phyloP scores from a whole-genome alignment of 2,888 invertebrate genomes.

The Tridacna gigas region DNA sequence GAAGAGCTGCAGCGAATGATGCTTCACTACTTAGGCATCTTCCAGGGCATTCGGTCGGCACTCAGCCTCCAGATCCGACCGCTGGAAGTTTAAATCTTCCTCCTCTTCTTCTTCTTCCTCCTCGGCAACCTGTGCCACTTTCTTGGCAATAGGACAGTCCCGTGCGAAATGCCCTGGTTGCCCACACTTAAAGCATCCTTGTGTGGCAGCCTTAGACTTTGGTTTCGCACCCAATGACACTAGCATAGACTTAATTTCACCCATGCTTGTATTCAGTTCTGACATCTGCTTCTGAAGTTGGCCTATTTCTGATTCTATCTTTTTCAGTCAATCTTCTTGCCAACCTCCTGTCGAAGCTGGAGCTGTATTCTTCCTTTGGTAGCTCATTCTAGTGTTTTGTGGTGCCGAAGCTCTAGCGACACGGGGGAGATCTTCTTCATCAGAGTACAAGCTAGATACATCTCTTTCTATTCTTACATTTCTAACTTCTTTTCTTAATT shows the following conservation, averaged over 20 bases:
- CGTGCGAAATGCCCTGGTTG: not conserved
- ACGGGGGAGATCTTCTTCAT: not conserved
- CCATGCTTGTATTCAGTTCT: too few relatives aligned
- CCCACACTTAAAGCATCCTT: not conserved
- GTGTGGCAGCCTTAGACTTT: not conserved
- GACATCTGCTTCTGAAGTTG: too few relatives aligned
- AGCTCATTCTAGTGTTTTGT: not conserved
- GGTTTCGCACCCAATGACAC: not conserved
- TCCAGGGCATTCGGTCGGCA: not conserved
- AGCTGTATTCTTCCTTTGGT: not conserved
- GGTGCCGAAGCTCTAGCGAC: not conserved
- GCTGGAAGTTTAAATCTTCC: not conserved
- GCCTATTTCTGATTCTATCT: not conserved
- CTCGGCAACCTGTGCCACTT: not conserved
- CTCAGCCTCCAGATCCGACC: conserved; percentile 13
- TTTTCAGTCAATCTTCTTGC: not conserved
- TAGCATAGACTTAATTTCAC: too few relatives aligned
- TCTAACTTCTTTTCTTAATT: not conserved
- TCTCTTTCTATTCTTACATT: not conserved
- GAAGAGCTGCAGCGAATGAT: not conserved
- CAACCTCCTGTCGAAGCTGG: not conserved
- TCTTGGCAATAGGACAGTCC: not conserved
- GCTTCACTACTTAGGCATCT: not conserved
- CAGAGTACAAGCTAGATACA: not conserved
- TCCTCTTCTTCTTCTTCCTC: not conserved